phyloP scores from a whole-genome alignment of 2,888 invertebrate species.

The Vandiemenella viatica region DNA sequence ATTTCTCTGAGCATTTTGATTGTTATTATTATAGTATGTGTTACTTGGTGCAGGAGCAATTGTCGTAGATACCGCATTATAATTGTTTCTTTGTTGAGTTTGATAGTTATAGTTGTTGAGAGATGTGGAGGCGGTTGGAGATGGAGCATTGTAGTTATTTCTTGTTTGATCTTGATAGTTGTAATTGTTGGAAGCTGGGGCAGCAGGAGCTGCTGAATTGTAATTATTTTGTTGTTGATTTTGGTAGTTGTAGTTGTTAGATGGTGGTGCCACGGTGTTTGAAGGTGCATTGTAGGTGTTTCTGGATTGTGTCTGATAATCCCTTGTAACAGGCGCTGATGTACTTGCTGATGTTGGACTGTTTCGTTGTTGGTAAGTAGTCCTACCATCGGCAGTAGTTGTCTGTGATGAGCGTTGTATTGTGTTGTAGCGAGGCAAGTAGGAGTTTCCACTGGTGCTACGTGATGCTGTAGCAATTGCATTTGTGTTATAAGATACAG shows the following conservation, averaged over 20 bases:
- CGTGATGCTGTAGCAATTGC: not conserved
- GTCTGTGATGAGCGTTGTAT: constrained; percentile 4
- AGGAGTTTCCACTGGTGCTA: constrained; percentile 1
- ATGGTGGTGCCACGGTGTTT: not conserved
- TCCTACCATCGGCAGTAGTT: not conserved
- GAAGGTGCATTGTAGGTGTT: not conserved
- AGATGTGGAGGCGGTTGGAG: constrained; percentile 7
- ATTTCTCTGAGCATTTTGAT: not conserved
- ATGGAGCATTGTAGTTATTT: constrained; percentile 6
- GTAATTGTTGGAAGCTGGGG: not conserved
- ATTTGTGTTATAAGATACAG: not conserved
- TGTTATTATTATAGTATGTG: constrained; percentile 5
- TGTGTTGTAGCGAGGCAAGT: constrained; percentile 14
- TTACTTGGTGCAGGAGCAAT: not conserved
- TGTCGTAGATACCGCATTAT: constrained; percentile 1
- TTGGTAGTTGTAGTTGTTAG: not conserved
- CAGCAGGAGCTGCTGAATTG: too few relatives aligned
- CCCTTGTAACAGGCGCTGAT: not conserved
- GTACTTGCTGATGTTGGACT: not conserved
- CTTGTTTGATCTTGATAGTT: not conserved
- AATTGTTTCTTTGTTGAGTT: not conserved
- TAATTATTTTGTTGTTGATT: not conserved
- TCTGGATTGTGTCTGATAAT: not conserved
- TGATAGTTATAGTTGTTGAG: constrained; percentile 4
- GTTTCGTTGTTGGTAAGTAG: constrained; percentile 6